Percentiles rank a stretch among this genome's conserved stretches.
Conservation (phyloP, 1,140 invertebrate species). For the Drosophila arizonae region DNA sequence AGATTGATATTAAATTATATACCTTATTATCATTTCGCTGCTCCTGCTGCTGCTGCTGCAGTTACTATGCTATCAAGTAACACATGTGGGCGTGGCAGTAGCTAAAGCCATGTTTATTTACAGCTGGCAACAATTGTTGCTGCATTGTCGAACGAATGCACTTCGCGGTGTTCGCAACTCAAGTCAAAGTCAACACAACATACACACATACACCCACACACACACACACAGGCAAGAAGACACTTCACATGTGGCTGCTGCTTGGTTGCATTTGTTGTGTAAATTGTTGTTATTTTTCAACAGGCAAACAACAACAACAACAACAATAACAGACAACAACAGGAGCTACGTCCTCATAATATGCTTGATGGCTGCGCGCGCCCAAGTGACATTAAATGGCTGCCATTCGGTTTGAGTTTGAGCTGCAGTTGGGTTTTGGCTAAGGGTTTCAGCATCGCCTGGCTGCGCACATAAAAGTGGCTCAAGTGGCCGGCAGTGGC, state of each 20-base stretch:
- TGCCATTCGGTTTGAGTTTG: conserved; percentile 50
- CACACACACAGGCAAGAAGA: background rate
- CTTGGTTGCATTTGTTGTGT: conserved; percentile 66
- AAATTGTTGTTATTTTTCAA: conserved; percentile 74
- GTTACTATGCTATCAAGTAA: conserved; percentile 21
- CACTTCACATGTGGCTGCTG: conserved; percentile 71
- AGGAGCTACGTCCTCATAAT: conserved; percentile 56
- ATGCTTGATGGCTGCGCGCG: conserved; percentile 76
- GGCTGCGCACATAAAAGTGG: conserved; percentile 64
- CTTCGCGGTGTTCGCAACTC: conserved; percentile 59
- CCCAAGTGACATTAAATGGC: conserved; percentile 79
- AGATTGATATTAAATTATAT: conserved; percentile 82
- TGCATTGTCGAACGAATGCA: conserved; percentile 54
- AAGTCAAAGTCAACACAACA: conserved; percentile 60
- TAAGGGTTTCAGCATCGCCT: conserved; percentile 11
- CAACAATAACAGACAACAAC: conserved; percentile 29
- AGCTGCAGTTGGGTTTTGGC: background rate
- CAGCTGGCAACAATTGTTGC: conserved; percentile 79
- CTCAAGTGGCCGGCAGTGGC: conserved; percentile 64
- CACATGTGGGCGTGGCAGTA: conserved; percentile 46
- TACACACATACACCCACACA: too few relatives aligned
- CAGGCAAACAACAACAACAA: background rate
- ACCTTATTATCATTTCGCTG: conserved; percentile 76
- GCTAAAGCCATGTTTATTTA: conserved; percentile 75
- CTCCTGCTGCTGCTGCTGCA: conserved; percentile 21